Conservation (phyloP, 2,797 vertebrate genomes). For the Benthosema pterotum region DNA sequence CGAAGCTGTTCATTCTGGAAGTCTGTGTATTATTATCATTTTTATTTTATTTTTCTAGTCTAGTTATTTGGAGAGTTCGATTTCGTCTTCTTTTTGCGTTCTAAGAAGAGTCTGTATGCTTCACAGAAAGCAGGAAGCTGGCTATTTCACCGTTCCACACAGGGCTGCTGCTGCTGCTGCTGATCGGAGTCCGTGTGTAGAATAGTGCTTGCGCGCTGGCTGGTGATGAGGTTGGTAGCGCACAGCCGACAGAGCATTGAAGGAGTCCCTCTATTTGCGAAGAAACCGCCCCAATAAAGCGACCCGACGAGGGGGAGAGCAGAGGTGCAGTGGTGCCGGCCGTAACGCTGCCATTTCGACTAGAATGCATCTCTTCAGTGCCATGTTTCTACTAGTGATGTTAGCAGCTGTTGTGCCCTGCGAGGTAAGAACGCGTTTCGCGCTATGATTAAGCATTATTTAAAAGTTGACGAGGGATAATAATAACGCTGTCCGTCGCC, state of each 20-base stretch:
- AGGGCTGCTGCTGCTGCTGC: constrained; percentile 62
- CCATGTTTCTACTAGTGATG: constrained; percentile 86
- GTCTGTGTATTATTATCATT: constrained; percentile 7
- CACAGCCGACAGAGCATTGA: constrained; percentile 68
- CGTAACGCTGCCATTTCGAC: constrained; percentile 76
- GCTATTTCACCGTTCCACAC: constrained; percentile 57
- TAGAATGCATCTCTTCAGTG: constrained; percentile 85
- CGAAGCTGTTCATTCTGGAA: constrained; percentile 49
- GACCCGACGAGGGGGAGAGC: constrained; percentile 26
- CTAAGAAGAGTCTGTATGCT: constrained; percentile 41
- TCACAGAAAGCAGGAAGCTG: constrained; percentile 41
- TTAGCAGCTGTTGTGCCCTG: constrained; percentile 72
- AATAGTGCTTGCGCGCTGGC: constrained; percentile 42
- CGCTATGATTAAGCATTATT: constrained; percentile 31
- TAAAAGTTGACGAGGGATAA: constrained; percentile 63
- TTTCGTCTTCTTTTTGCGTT: constrained; percentile 6
- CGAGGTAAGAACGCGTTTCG: constrained; percentile 73
- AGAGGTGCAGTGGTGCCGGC: constrained; percentile 38
- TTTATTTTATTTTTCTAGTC: neutral
- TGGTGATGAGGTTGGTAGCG: constrained; percentile 82
- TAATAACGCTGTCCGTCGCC: neutral
- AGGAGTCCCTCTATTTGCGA: constrained; percentile 66
- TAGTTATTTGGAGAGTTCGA: constrained; percentile 12
- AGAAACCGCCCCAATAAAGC: constrained; percentile 72
- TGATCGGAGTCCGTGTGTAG: constrained; percentile 60